A percentile compares a stretch with the other conserved stretches of the same genome.
phyloP scores from a whole-genome alignment of 37 sponge, comb jelly and placozoan genomes.

The Lycopodina hypogea region DNA sequence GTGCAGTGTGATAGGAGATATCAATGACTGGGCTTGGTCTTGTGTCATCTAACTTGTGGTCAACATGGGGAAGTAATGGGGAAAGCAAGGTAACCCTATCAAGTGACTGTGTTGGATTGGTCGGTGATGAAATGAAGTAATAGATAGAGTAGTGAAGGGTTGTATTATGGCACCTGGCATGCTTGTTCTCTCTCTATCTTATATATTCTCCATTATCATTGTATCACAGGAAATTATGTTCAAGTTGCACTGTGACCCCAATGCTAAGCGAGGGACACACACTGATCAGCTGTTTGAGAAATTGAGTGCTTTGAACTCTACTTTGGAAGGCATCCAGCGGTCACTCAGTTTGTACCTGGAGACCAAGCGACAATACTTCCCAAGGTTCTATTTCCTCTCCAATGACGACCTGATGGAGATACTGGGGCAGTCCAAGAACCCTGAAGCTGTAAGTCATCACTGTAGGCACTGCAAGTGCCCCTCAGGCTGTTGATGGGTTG shows the following conservation, averaged over 20 bases:
- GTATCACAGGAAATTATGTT: slow-evolving; percentile 68
- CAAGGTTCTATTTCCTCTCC: slow-evolving; percentile 98
- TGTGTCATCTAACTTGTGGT: too few relatives aligned
- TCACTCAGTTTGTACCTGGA: slow-evolving; percentile 98
- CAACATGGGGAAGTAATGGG: too few relatives aligned
- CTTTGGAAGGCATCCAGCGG: slow-evolving; percentile 93
- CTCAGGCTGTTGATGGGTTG: too few relatives aligned
- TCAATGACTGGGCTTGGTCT: too few relatives aligned
- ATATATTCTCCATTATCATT: neutral
- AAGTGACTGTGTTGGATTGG: too few relatives aligned
- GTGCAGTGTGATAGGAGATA: too few relatives aligned
- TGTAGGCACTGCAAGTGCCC: too few relatives aligned
- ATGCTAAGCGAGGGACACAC: slow-evolving; percentile 94
- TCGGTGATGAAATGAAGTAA: too few relatives aligned
- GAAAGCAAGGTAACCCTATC: too few relatives aligned
- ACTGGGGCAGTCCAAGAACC: slow-evolving; percentile 96
- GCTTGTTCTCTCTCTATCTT: neutral
- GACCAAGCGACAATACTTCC: slow-evolving; percentile 97
- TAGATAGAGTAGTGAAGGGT: neutral
- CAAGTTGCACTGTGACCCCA: slow-evolving; percentile 71
- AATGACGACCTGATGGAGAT: slow-evolving; percentile 99
- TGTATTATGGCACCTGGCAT: neutral
- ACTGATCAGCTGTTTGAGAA: slow-evolving; percentile 75
- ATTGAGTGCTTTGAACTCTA: slow-evolving; percentile 87
- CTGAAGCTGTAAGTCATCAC: slow-evolving; percentile 77